Percentiles rank a stretch among this genome's conserved stretches.
Evolutionary conservation across 37 sponge, comb jelly and placozoan species (phyloP).

Genomic region (Dysidea cf. avara): DNA sequence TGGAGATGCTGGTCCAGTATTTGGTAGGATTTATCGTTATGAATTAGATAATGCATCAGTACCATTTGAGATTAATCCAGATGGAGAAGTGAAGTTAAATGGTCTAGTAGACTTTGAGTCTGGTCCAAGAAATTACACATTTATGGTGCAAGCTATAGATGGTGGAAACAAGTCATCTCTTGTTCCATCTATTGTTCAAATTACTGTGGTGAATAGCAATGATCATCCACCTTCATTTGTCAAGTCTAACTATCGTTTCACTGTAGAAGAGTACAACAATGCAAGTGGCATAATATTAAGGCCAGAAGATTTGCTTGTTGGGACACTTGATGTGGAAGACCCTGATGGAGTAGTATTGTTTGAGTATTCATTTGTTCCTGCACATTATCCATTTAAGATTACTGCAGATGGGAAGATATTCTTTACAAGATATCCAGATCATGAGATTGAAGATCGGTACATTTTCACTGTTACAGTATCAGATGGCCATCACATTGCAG

Average conservation of each 20-base stretch:
- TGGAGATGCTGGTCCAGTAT: conserved; percentile 36
- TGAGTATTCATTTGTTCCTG: conserved; percentile 9
- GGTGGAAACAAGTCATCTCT: conserved; percentile 14
- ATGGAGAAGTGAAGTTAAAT: conserved; percentile 28
- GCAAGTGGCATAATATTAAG: neutral
- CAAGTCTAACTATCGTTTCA: neutral
- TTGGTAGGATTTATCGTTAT: conserved; percentile 38
- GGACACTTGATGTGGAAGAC: conserved; percentile 28
- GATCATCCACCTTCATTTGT: conserved; percentile 39
- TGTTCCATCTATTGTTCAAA: conserved; percentile 34
- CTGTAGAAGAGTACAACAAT: conserved; percentile 28
- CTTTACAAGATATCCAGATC: conserved; percentile 27
- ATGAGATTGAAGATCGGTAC: conserved; percentile 18
- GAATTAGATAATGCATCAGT: neutral
- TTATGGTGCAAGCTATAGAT: conserved; percentile 48
- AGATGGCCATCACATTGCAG: conserved; percentile 48
- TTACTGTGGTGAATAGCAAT: conserved; percentile 45
- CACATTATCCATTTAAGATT: conserved; percentile 18
- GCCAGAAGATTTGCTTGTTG: conserved; percentile 9
- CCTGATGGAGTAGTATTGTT: conserved; percentile 32
- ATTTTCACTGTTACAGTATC: conserved; percentile 24
- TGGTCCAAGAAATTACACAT: conserved; percentile 24
- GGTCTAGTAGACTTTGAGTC: conserved; percentile 39
- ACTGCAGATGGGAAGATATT: conserved; percentile 10
- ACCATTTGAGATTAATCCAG: conserved; percentile 40